phyloP scores from a whole-genome alignment of 2,797 vertebrate species.

The Momotus momota region DNA sequence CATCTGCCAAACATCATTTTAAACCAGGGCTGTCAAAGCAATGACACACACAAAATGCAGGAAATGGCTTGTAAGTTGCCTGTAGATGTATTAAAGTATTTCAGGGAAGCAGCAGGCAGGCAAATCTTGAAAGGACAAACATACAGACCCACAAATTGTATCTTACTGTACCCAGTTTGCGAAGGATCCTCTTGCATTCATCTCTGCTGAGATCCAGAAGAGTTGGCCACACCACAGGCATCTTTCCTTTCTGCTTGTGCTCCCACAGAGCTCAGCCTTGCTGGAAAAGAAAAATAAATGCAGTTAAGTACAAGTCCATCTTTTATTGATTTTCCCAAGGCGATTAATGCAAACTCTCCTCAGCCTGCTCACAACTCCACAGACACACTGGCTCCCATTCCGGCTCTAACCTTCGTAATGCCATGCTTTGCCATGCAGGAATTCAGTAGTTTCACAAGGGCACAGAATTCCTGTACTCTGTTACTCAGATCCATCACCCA shows the following conservation, averaged over 20 bases:
- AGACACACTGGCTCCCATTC: not conserved
- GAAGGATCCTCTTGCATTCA: constrained; percentile 97
- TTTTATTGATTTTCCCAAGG: not conserved
- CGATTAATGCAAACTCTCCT: not conserved
- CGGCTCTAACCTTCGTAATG: not conserved
- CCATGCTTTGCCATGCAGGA: not conserved
- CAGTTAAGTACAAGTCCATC: not conserved
- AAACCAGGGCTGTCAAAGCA: constrained; percentile 7
- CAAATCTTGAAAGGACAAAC: not conserved
- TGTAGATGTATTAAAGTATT: not conserved
- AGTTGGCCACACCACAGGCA: constrained; percentile 99
- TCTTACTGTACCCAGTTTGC: constrained; percentile 91
- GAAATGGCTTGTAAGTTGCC: not conserved
- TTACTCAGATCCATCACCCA: not conserved
- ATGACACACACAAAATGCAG: not conserved
- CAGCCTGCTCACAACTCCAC: not conserved
- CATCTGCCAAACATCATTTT: not conserved
- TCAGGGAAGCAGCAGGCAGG: not conserved
- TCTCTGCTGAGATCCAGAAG: constrained; percentile 97
- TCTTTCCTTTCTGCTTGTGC: constrained; percentile 82
- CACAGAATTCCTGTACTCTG: not conserved
- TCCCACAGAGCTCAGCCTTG: constrained; percentile 74
- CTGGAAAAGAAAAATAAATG: constrained; percentile 33
- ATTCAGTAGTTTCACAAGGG: not conserved
- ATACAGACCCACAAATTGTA: constrained; percentile 23